Percentiles rank a stretch among this genome's conserved stretches.
Evolutionary conservation across 2,888 invertebrate genomes (phyloP).

Genomic region (Melinaea marsaeus): DNA sequence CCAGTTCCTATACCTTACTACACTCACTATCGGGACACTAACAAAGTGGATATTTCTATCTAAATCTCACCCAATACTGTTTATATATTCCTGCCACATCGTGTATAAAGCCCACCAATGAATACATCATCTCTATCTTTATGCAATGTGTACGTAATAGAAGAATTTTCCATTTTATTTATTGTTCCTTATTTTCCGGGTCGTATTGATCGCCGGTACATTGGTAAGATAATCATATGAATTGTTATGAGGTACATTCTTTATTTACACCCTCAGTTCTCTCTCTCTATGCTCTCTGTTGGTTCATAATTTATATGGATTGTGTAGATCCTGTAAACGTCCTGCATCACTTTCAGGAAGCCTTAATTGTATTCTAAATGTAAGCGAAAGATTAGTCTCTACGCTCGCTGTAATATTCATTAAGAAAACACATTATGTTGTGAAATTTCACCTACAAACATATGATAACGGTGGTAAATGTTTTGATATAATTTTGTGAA

Average conservation of each 20-base stretch:
- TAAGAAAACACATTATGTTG: too few relatives aligned
- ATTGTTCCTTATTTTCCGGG: conserved; percentile 15
- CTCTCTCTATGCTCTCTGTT: background rate
- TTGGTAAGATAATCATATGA: conserved; percentile 6
- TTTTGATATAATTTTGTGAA: too few relatives aligned
- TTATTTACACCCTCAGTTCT: background rate
- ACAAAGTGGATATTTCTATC: too few relatives aligned
- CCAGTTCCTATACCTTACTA: background rate
- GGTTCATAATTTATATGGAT: background rate
- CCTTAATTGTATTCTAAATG: too few relatives aligned
- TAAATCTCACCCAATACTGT: too few relatives aligned
- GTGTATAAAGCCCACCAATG: conserved; percentile 23
- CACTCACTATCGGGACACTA: background rate
- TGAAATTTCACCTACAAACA: too few relatives aligned
- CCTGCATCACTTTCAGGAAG: too few relatives aligned
- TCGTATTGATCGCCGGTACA: conserved; percentile 13
- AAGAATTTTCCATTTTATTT: conserved; percentile 21
- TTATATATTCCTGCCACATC: conserved; percentile 17
- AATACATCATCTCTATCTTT: background rate
- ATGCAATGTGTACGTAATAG: conserved; percentile 19
- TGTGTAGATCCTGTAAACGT: too few relatives aligned
- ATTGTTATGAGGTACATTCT: background rate
- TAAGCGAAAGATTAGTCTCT: too few relatives aligned
- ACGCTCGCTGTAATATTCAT: too few relatives aligned
- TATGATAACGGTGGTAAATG: too few relatives aligned